A percentile compares a stretch with the other conserved stretches of the same genome.
Evolutionary conservation across 2,888 invertebrate genomes (phyloP).

Genomic region (Trichacis sp.): DNA sequence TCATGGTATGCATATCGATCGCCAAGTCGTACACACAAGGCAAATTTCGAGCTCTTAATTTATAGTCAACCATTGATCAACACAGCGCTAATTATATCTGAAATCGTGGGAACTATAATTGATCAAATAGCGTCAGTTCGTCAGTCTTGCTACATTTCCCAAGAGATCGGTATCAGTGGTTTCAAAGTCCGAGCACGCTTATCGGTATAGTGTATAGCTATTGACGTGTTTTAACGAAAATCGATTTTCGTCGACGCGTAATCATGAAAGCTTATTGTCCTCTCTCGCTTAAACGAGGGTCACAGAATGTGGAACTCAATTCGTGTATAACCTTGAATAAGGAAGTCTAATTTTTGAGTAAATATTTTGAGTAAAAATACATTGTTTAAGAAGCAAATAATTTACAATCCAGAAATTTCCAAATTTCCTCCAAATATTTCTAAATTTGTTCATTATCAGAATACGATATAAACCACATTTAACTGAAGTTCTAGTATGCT

Average conservation of each 20-base stretch:
- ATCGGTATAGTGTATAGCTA: conserved; percentile 11
- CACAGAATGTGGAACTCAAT: no score
- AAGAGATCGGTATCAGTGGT: conserved; percentile 29
- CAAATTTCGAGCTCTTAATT: conserved; percentile 26
- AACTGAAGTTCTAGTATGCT: no score
- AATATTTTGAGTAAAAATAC: no score
- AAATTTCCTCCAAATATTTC: no score
- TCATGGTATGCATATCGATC: not conserved
- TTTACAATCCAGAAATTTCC: no score
- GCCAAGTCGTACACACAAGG: conserved; percentile 4
- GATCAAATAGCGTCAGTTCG: conserved; percentile 30
- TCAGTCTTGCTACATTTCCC: conserved; percentile 25
- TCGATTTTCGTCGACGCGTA: conserved; percentile 19
- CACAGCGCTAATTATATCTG: conserved; percentile 24
- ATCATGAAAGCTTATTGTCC: conserved; percentile 14
- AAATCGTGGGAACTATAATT: conserved; percentile 30
- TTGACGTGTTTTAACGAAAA: conserved; percentile 17
- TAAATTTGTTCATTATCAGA: no score
- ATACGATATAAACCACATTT: no score
- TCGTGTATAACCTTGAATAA: no score
- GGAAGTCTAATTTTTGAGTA: no score
- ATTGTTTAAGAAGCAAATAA: no score
- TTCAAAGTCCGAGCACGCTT: conserved; percentile 16
- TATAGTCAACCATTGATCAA: conserved; percentile 36
- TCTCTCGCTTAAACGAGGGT: no score